Evolutionary conservation across 2,113 vertebrate genomes (phyloP).

Genomic region (Pyrgilauda ruficollis): DNA sequence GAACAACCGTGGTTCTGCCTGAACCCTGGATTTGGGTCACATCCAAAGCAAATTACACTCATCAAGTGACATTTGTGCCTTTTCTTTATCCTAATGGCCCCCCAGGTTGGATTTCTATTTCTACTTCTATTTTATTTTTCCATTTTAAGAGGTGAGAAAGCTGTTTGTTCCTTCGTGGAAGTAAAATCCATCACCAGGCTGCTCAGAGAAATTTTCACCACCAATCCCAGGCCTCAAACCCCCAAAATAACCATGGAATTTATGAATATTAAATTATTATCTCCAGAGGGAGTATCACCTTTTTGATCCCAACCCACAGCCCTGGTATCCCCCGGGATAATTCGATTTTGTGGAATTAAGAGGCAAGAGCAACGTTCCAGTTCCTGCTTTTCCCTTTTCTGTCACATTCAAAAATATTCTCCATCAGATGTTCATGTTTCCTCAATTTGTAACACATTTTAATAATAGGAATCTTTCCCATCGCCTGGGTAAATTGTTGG

Average conservation of each 20-base stretch:
- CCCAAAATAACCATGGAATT: background rate
- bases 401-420: background rate
- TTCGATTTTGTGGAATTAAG: background rate
- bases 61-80: background rate
- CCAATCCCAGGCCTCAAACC: background rate
- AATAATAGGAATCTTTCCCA: background rate
- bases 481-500: background rate
- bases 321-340: background rate
- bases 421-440: background rate
- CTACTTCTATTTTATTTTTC: too few relatives aligned
- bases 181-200: background rate
- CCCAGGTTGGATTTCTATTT: background rate
- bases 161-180: background rate
- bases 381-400: background rate
- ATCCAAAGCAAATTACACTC: background rate
- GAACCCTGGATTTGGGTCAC: background rate
- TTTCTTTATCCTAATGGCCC: background rate
- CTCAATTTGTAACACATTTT: background rate
- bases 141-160: background rate
- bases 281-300: background rate
- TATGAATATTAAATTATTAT: background rate
- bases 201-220: rapidly evolving
- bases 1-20: background rate
- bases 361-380: background rate
- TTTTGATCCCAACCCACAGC: rapidly evolving